A percentile compares a stretch with the other conserved stretches of the same genome.
Conservation (phyloP, 2,888 invertebrate genomes). For the Harmothoe impar region DNA sequence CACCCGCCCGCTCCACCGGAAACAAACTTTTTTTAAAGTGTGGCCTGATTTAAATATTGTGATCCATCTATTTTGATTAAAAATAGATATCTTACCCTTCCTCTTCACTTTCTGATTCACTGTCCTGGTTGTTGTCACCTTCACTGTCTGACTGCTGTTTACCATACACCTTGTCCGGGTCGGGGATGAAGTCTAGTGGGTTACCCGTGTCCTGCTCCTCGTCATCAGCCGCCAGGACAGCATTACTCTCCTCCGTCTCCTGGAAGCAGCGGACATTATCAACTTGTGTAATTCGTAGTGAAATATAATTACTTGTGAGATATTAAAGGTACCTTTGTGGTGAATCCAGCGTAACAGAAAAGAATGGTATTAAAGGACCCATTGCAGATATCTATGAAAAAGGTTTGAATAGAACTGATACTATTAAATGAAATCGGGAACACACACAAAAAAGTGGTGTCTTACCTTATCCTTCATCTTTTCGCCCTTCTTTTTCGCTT, state of each 20-base stretch:
- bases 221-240: slow-evolving; percentile 9
- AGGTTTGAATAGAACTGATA: too few relatives aligned
- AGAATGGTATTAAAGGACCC: too few relatives aligned
- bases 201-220: slow-evolving; percentile 15
- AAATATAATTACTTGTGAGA: too few relatives aligned
- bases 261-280: not conserved
- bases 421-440: too few relatives aligned
- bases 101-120: slow-evolving; percentile 28
- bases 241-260: not conserved
- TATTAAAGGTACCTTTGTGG: too few relatives aligned
- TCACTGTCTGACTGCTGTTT: slow-evolving; percentile 38
- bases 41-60: too few relatives aligned
- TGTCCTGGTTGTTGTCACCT: slow-evolving; percentile 29
- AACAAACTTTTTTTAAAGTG: too few relatives aligned
- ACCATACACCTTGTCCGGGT: slow-evolving; percentile 64
- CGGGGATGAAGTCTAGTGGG: slow-evolving; percentile 43
- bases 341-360: too few relatives aligned
- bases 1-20: too few relatives aligned
- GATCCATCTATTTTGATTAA: too few relatives aligned
- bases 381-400: too few relatives aligned
- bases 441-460: not conserved
- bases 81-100: not conserved
- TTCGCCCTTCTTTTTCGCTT: slow-evolving; percentile 41
- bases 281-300: too few relatives aligned
- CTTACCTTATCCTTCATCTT: slow-evolving; percentile 52